These are phyloP conservation scores for Mystacides longicornis DNA, from an alignment of 2,888 invertebrate species.

Conservation along the genomic window DNA sequence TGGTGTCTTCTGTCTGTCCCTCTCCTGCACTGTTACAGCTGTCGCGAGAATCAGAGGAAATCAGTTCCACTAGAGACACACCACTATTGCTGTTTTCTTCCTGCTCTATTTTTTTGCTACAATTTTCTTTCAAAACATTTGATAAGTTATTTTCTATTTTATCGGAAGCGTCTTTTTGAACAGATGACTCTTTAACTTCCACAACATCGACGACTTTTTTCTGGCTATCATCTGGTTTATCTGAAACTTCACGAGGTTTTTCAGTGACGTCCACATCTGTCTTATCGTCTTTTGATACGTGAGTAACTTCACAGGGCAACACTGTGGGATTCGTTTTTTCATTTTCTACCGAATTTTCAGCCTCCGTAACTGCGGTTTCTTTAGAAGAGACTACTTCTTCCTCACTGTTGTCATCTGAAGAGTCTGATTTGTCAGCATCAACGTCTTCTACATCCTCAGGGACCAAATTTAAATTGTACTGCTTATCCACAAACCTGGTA, in stretches of 20 bases:
- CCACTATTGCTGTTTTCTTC: conserved; percentile 9
- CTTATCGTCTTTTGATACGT: not conserved
- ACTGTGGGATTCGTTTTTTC: not conserved
- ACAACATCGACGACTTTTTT: not conserved
- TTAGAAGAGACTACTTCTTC: not conserved
- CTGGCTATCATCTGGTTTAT: not conserved
- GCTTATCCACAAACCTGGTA: conserved; percentile 19
- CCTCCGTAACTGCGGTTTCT: not conserved
- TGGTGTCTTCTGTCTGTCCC: not conserved
- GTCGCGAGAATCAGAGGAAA: conserved; percentile 15
- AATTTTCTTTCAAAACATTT: not conserved
- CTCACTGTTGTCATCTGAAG: not conserved
- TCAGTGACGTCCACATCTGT: not conserved
- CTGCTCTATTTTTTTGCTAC: not conserved
- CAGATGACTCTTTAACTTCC: not conserved
- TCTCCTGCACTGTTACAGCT: conserved; percentile 10
- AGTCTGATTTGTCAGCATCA: conserved; percentile 11
- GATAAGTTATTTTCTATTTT: not conserved
- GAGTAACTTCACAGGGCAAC: too few relatives aligned
- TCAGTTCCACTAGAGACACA: conserved; percentile 16
- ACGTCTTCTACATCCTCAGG: conserved; percentile 10
- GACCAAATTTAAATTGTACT: conserved; percentile 11
- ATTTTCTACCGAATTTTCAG: not conserved
- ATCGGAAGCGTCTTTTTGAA: not conserved
- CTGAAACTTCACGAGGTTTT: not conserved